Base-by-base conservation (phyloP, 2,888 invertebrate genomes). In the Nysson spinosus region DNA sequence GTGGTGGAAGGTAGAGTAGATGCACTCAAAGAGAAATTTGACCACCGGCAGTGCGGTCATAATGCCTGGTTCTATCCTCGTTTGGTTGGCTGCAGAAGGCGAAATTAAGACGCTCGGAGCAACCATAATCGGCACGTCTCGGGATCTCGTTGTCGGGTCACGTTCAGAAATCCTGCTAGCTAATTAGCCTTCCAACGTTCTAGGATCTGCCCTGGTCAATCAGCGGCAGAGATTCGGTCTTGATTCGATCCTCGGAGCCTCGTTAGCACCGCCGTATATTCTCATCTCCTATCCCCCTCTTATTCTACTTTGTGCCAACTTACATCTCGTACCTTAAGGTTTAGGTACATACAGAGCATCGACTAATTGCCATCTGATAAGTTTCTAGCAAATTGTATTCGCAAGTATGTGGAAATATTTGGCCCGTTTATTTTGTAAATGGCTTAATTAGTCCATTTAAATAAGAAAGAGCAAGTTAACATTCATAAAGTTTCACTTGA, bases 171-270 rank as follows among this genome's bases (percentile, higher is more conserved):
- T 76, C 76, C 73, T 63, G 65, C 50, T 69, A 65, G 70, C 72
- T 75, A 75, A 75, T 75, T 75, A 75, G 76, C 76, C 76, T 73
- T 75, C 76, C 50, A 61, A 60, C 51, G 64, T 42, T 68, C 39
- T 22, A 58, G 60, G 70, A 73, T 76, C 64, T 71, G 60, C 77
- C 66, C 74, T 72, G 76, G 76, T 76, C 76, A 76, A 76, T 76
- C 76, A 76, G 69, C 63, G 77, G 67, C 71, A 68, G 77, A 75
- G 75, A 75, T 79, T 79, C 75, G 69, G 77, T 76, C 80, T 76
- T 79, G 80, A 80, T 80, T 80, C 80, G 80, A 80, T 80, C 78
- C 73, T 66, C 72, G 66, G 79, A 75, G 76, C 70, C 80, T 80
- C 79, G 80, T 80, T 80, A 80, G 72, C 72, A 62, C 67, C 55